Conservation (phyloP, 1,140 invertebrate genomes). For the Caenorhabditis briggsae region DNA sequence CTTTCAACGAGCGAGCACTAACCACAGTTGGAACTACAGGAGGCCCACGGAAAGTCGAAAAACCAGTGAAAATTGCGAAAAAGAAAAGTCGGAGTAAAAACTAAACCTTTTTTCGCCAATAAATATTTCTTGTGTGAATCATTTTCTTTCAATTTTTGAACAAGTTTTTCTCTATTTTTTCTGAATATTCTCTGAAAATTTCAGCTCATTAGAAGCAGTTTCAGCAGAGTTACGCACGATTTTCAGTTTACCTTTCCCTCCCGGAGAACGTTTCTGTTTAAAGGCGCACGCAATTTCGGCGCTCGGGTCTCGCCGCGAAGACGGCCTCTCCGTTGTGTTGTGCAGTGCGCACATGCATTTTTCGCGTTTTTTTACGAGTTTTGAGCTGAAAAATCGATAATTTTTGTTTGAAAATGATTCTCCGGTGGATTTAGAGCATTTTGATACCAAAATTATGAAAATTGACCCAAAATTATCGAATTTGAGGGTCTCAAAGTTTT, state of each 20-base stretch:
- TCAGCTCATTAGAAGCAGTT: background rate
- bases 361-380: background rate
- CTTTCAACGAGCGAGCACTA: background rate
- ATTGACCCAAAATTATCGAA: background rate
- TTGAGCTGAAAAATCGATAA: background rate
- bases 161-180: background rate
- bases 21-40: background rate
- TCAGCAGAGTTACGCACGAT: background rate
- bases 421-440: background rate
- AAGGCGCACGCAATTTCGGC: slow-evolving; percentile 7
- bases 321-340: slow-evolving; percentile 37
- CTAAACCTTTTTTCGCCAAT: background rate
- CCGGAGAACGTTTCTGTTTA: too few relatives aligned
- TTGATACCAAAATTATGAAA: background rate
- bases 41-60: background rate
- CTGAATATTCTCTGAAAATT: background rate
- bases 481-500: background rate
- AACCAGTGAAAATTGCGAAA: background rate
- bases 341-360: slow-evolving; percentile 23
- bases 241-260: too few relatives aligned
- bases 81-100: slow-evolving; percentile 8
- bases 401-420: background rate
- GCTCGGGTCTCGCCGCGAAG: slow-evolving; percentile 35
- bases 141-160: background rate
- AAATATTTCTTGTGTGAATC: background rate